Percentiles rank a stretch among this genome's conserved stretches.
Evolutionary conservation across 1,140 invertebrate genomes (phyloP).

Genomic region (Temnothorax longispinosus): DNA sequence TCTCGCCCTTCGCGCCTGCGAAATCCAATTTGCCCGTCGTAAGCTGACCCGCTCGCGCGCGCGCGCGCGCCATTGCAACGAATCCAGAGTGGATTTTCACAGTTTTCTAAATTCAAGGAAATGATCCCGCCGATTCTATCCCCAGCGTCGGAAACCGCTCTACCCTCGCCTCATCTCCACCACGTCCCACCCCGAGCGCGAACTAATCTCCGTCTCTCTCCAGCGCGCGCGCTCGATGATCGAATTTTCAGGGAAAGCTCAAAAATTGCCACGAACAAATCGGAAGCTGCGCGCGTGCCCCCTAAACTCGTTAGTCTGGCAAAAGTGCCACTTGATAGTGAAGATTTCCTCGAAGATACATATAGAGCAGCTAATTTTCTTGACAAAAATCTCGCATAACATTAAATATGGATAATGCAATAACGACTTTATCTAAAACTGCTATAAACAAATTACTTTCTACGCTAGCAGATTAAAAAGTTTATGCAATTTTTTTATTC

Average conservation of each 20-base stretch:
- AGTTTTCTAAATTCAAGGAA: slow-evolving; percentile 64
- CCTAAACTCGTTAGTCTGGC: neutral
- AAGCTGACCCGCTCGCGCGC: slow-evolving; percentile 39
- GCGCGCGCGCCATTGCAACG: slow-evolving; percentile 7
- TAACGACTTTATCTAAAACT: neutral
- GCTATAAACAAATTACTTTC: neutral
- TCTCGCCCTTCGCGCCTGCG: slow-evolving; percentile 19
- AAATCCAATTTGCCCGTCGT: slow-evolving; percentile 61
- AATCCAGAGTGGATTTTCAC: slow-evolving; percentile 57
- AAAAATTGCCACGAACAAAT: slow-evolving; percentile 41
- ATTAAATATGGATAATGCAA: neutral
- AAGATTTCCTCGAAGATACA: neutral
- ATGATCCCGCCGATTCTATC: slow-evolving; percentile 57
- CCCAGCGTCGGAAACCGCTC: slow-evolving; percentile 35
- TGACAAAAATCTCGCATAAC: neutral
- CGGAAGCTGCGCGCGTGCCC: neutral
- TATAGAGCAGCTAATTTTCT: neutral
- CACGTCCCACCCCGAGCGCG: neutral
- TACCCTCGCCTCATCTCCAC: slow-evolving; percentile 32
- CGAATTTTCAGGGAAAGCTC: slow-evolving; percentile 26
- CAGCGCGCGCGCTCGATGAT: neutral
- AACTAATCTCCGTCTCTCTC: slow-evolving; percentile 50
- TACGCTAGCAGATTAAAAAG: neutral
- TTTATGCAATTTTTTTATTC: neutral
- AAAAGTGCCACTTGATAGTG: neutral